Base-by-base conservation (phyloP, 2,797 vertebrate species). In the Lacerta agilis region DNA sequence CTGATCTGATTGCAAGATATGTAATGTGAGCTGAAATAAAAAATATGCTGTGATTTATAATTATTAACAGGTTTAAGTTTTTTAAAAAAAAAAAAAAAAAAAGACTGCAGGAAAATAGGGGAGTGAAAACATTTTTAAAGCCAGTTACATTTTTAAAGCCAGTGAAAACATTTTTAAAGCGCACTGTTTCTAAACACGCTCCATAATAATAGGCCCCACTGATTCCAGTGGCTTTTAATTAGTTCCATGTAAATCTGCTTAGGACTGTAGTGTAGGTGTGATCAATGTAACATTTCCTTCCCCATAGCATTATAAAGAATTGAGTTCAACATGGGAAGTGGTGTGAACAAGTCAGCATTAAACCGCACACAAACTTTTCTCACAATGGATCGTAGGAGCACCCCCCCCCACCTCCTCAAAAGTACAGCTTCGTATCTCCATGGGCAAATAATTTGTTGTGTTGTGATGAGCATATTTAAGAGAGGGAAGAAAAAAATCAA, bases 1-100 rank as follows among this genome's bases (percentile, higher is more conserved):
- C 79, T 94, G 80, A 88, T 93, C 91, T 94, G 71, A 88, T 72
- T 73, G 90, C 87, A 71, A 87, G 49, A 82, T 79, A 79, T 86
- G 55, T 78, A 89, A 88, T 73, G 88, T 83, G 91, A 91, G 36
- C 0, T 79, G 82, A 84, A 92, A 87, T 90, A 66, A 75, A 86
- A 83, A 92, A 86, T 90, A 92, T 88, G 90, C 88, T 88, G 91
- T 89, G 89, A 90, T n/a, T 76, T 41, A 76, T 41, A 76, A 76
- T 76, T 76, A 76, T 41, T 43, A 76, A 23, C 73, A 76, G 25
- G 73, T 43, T 76, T 36, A 76, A 23, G 10, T 1, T 73, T 17
- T 38, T 72, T 41, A 25, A 8, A 10, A 36, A 8, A 78, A n/a
- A n/a, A n/a, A n/a, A 25, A 8, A 10, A 36, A 8, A 29, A 29